phyloP scores from a whole-genome alignment of 2,113 vertebrate species.

The Propithecus coquereli region DNA sequence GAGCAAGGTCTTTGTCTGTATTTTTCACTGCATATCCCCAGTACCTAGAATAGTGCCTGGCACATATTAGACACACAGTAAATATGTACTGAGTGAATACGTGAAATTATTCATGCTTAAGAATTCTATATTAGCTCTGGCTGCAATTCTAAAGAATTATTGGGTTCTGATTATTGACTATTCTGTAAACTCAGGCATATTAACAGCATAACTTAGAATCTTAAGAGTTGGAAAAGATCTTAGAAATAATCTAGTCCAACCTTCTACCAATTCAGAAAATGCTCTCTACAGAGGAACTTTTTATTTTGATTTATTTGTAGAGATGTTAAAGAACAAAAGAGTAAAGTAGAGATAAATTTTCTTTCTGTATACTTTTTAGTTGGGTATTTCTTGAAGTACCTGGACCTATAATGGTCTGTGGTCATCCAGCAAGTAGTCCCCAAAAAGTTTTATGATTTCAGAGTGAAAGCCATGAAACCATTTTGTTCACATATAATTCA shows the following conservation, averaged over 20 bases:
- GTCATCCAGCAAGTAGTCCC: not conserved
- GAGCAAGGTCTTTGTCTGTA: not conserved
- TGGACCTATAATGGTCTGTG: not conserved
- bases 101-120: conserved; percentile 10
- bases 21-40: not conserved
- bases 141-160: not conserved
- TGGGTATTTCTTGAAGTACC: not conserved
- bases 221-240: not conserved
- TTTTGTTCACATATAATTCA: conserved; percentile 18
- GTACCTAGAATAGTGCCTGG: not conserved
- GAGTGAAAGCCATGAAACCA: not conserved
- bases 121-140: conserved; percentile 13
- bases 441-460: not conserved
- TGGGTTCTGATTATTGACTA: not conserved
- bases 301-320: conserved; percentile 11
- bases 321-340: conserved; percentile 15
- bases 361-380: conserved; percentile 7
- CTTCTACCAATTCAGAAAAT: conserved; percentile 34
- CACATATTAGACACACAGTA: not conserved
- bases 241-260: conserved; percentile 1
- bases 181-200: not conserved
- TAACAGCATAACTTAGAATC: conserved; percentile 29
- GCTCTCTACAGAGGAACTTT: not conserved
- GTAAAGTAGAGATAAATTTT: not conserved
- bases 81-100: conserved; percentile 27